Conservation (phyloP, 1,140 invertebrate species). For the Acromyrmex echinatior region DNA sequence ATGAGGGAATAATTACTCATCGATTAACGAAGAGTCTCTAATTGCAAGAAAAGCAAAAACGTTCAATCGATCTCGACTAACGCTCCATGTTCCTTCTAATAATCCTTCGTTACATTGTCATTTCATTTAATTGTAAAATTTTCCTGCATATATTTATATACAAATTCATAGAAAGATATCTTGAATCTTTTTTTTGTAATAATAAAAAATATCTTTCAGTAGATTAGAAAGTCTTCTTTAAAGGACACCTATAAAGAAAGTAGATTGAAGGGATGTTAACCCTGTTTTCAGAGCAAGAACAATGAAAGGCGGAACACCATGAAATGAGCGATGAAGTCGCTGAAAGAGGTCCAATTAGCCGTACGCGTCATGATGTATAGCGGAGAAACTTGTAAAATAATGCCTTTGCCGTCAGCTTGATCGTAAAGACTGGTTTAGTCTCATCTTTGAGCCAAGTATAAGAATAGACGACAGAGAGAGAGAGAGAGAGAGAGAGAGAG, state of each 20-base stretch:
- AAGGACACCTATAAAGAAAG: background rate
- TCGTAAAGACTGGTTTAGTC: conserved; percentile 61
- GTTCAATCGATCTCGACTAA: conserved; percentile 39
- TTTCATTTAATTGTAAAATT: background rate
- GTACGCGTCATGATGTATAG: conserved; percentile 31
- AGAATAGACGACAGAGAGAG: background rate
- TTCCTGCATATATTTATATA: background rate
- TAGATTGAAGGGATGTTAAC: conserved; percentile 31
- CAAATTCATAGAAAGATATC: background rate
- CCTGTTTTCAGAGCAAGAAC: conserved; percentile 7
- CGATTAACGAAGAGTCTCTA: conserved; percentile 40
- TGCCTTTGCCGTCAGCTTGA: conserved; percentile 43
- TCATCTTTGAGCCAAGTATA: conserved; percentile 34
- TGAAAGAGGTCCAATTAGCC: conserved; percentile 56
- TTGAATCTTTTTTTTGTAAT: background rate
- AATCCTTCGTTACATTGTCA: background rate
- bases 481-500: conserved; percentile 4
- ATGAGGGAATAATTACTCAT: conserved; percentile 49
- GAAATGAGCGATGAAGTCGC: conserved; percentile 53
- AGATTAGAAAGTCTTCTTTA: background rate
- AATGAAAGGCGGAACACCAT: conserved; percentile 35
- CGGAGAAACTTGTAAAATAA: conserved; percentile 68
- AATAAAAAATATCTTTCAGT: background rate
- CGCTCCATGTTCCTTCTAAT: conserved; percentile 2
- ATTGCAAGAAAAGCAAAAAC: conserved; percentile 26